phyloP scores from a whole-genome alignment of 2,797 vertebrate genomes.

The Crocodylus rhombifer region DNA sequence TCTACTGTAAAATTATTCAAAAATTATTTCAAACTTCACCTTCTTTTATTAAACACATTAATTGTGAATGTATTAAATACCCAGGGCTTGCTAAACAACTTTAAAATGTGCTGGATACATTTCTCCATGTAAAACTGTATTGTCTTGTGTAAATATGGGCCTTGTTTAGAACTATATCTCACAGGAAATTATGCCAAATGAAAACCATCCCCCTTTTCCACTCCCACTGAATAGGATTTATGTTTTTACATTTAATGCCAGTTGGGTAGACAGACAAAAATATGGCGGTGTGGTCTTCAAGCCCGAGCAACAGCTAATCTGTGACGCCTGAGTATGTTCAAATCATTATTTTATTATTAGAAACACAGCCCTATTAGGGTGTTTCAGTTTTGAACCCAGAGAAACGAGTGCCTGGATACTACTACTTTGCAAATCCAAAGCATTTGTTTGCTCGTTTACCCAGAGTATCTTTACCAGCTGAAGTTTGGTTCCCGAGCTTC shows the following conservation, averaged over 20 bases:
- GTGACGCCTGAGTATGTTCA: slow-evolving; percentile 65
- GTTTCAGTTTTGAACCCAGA: slow-evolving; percentile 36
- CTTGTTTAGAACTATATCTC: slow-evolving; percentile 79
- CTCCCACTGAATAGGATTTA: slow-evolving; percentile 79
- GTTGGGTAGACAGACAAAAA: slow-evolving; percentile 77
- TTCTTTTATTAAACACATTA: slow-evolving; percentile 84
- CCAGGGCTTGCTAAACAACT: slow-evolving; percentile 75
- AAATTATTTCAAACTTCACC: slow-evolving; percentile 84
- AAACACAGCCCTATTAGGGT: slow-evolving; percentile 37
- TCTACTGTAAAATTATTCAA: slow-evolving; percentile 84
- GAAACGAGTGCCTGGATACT: slow-evolving; percentile 26
- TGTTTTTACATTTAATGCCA: slow-evolving; percentile 82
- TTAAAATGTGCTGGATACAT: slow-evolving; percentile 74
- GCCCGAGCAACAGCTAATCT: slow-evolving; percentile 73
- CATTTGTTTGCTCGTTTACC: neutral
- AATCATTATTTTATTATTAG: slow-evolving; percentile 63
- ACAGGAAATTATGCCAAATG: slow-evolving; percentile 87
- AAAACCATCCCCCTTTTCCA: slow-evolving; percentile 84
- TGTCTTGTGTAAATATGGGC: slow-evolving; percentile 81
- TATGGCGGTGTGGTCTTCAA: slow-evolving; percentile 63
- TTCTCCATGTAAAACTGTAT: slow-evolving; percentile 77
- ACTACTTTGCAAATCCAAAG: neutral
- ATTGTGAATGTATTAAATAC: slow-evolving; percentile 77
- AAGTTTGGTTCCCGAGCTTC: slow-evolving; percentile 26
- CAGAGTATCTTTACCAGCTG: slow-evolving; percentile 18